Percentiles rank a stretch among this genome's conserved stretches.
Conservation (phyloP, 2,888 invertebrate species). For the Cephus runcator region DNA sequence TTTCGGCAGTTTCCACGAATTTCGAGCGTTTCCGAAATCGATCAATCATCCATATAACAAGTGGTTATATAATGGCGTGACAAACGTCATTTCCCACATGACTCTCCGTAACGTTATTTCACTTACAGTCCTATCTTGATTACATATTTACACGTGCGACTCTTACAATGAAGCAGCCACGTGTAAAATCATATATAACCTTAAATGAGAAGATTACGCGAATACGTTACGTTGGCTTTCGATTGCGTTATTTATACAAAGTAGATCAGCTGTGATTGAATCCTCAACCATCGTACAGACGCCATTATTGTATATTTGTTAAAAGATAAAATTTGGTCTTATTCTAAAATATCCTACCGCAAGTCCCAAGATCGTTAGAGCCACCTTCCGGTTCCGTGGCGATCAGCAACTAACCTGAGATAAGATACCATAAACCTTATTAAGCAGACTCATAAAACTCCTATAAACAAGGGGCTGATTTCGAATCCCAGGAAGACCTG, state of each 20-base stretch:
- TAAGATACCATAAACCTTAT: slow-evolving; percentile 49
- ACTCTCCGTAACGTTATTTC: not conserved
- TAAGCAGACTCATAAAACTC: slow-evolving; percentile 46
- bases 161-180: not conserved
- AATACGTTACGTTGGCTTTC: not conserved
- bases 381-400: slow-evolving; percentile 20
- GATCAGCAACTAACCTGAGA: slow-evolving; percentile 19
- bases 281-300: not conserved
- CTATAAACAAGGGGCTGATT: slow-evolving; percentile 44
- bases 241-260: not conserved
- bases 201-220: not conserved
- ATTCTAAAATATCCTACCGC: slow-evolving; percentile 1
- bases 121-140: not conserved
- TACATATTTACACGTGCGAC: not conserved
- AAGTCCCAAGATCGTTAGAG: slow-evolving; percentile 39
- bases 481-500: slow-evolving; percentile 52
- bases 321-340: not conserved
- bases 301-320: not conserved
- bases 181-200: not conserved
- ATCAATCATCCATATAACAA: not conserved
- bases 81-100: not conserved
- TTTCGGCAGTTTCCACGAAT: not conserved
- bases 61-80: not conserved
- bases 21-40: not conserved
- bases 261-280: not conserved